Evolutionary conservation across 2,113 vertebrate species (phyloP), one percentile per base, ranked within the genome.

Genomic region (Thymallus thymallus): DNA sequence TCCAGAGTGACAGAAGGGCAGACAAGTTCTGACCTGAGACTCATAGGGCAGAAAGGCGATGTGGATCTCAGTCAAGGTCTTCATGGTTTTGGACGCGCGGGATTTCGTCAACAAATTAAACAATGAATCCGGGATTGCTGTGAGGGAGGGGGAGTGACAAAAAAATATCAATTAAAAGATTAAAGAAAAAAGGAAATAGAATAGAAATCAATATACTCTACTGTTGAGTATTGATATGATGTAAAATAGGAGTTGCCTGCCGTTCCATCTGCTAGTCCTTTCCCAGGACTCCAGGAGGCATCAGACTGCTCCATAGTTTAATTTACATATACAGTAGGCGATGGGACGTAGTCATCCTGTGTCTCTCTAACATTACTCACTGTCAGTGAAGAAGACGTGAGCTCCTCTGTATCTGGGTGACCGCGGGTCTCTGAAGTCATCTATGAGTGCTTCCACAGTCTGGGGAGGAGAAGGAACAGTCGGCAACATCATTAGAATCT

Each of bases 91-190:
- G 85, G 98, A 95, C 0, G 96, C 95, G 0, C 97, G 95, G 0
- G 98, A 99, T 82, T 99, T 99, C 61, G 98, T 97, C 92, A 99
- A 84, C 84, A 99, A 95, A 0, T 96, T 97, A 82, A 99, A 99
- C 78, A 98, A 84, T 16, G 92, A 88, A 0, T 99, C 98, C 0
- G 98, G 96, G 72, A 98, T 96, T 1, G 98, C 98, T 99, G 93
- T 55, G 16, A 74, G 1, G 18, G 14, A 73, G 60, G 23, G 1
- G 3, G 41, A 16, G 24, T 32, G 32, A 32, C 32, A 3, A 41
- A 41, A 41, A 41, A 41, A 12, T 10, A 41, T 12, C 0, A 10
- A 41, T 41, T 41, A 41, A 41, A 79, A 30, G 64, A 51, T 73
- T 41, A 75, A 41, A 41, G 35, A 41, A 41, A 41, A 41, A 41